These are phyloP conservation scores for Hemitrygon akajei DNA, from an alignment of 2,797 vertebrate genomes.

Conservation along the genomic window DNA sequence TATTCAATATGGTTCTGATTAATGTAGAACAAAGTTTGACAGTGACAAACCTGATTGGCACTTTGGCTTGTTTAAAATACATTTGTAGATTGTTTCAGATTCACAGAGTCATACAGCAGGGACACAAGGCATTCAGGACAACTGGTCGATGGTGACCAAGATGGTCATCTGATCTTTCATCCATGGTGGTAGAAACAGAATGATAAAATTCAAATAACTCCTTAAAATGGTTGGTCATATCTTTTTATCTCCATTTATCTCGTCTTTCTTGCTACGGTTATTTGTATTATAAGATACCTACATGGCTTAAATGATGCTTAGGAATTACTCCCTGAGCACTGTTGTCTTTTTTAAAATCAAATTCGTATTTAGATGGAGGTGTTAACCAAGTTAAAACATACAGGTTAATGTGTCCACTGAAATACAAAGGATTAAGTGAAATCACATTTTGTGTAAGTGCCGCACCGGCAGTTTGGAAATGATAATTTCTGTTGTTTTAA, in stretches of 20 bases:
- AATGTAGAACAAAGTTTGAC: not conserved
- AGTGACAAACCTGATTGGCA: not conserved
- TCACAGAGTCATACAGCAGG: too few relatives aligned
- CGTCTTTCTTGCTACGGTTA: not conserved
- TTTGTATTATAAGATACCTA: not conserved
- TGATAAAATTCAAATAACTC: not conserved
- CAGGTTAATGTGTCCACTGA: not conserved
- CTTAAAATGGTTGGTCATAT: not conserved
- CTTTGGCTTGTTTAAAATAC: not conserved
- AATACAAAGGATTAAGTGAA: not conserved
- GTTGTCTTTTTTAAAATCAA: not conserved
- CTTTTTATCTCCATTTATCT: not conserved
- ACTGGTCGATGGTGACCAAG: too few relatives aligned
- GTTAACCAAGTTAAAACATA: constrained; percentile 18
- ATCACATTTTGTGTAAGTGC: not conserved
- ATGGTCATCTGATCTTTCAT: too few relatives aligned
- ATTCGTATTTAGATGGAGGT: not conserved
- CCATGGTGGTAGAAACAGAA: not conserved
- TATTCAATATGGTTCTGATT: constrained; percentile 14
- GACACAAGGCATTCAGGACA: too few relatives aligned
- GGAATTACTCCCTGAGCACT: not conserved
- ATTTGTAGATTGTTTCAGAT: too few relatives aligned
- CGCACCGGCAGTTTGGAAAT: not conserved
- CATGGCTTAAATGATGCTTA: not conserved
- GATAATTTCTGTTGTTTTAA: not conserved